Conservation (phyloP, 2,888 invertebrate genomes). For the Caenorhabditis virilis region DNA sequence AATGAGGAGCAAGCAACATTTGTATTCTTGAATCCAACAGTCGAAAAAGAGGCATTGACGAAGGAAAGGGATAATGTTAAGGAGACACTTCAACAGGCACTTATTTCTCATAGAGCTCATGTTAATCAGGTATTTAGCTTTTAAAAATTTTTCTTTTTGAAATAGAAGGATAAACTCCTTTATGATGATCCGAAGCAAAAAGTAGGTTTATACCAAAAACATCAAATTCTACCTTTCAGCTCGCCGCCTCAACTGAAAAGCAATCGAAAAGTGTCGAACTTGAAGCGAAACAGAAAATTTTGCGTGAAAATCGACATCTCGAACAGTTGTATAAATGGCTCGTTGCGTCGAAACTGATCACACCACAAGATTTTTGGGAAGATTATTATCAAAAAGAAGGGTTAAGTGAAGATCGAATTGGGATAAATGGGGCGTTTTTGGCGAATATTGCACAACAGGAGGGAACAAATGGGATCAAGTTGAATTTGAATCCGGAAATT, state of each 20-base stretch:
- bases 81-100: slow-evolving; percentile 83
- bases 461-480: slow-evolving; percentile 70
- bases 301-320: slow-evolving; percentile 56
- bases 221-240: too few species aligned
- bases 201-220: too few species aligned
- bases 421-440: slow-evolving; percentile 77
- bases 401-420: slow-evolving; percentile 75
- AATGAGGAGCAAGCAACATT: slow-evolving; percentile 82
- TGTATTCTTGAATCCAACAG: slow-evolving; percentile 89
- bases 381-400: slow-evolving; percentile 48
- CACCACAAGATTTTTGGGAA: slow-evolving; percentile 94
- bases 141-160: background rate
- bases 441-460: slow-evolving; percentile 59
- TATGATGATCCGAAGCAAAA: background rate
- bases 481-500: slow-evolving; percentile 93
- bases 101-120: slow-evolving; percentile 74
- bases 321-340: slow-evolving; percentile 84
- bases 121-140: slow-evolving; percentile 48
- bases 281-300: slow-evolving; percentile 56
- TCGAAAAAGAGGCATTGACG: slow-evolving; percentile 79
- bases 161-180: background rate
- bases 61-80: slow-evolving; percentile 91
- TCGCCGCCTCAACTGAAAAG: slow-evolving; percentile 50
- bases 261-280: slow-evolving; percentile 43
- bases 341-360: slow-evolving; percentile 91